Base-by-base conservation (phyloP, 2,888 invertebrate genomes). In the Xanthorhoe spadicearia region DNA sequence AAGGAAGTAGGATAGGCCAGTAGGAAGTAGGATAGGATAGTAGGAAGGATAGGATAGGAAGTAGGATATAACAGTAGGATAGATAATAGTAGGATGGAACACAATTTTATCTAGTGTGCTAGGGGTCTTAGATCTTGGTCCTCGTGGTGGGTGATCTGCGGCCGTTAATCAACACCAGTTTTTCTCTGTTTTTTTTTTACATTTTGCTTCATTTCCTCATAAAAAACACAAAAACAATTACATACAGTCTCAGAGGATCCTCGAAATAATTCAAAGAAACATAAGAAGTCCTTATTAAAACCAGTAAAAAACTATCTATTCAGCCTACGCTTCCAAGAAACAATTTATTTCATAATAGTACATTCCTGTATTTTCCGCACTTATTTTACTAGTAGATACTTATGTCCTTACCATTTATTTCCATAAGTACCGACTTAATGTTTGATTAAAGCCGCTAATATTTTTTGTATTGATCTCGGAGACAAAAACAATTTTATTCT, bases 401-500 rank as follows among this genome's bases (percentile, higher is more conserved):
- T 23, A n/a, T 61, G 10, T 38, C 3, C 38, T 8, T 15, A 64
- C 62, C 55, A 15, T 23, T 8, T 55, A 61, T 61, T 66, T 60
- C 57, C 64, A 60, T 66, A 66, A 56, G n/a, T 23, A 23, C 23
- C 2, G 23, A 60, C 61, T 54, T 55, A 51, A 60, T 68, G 64
- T 66, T 68, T 55, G 50, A 15, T 61, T 66, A 59, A 54, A 50
- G 49, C 13, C 15, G 57, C 68, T 64, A 69, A 68, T 64, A 54
- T 64, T 66, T 67, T 67, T 69, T 58, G 43, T 0, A 51, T 28
- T 60, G 38, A 51, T 28, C 51, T 50, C 43, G 43, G n/a, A 52
- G 49, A 52, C 59, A 54, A 65, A 62, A 61, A 56, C 43, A 55
- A 23, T 23, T n/a, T 57, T 61, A 56, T 68, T 64, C 60, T 50